These are phyloP conservation scores for Siniperca knerii DNA, from an alignment of 2,113 vertebrate species.

Conservation along the genomic window DNA sequence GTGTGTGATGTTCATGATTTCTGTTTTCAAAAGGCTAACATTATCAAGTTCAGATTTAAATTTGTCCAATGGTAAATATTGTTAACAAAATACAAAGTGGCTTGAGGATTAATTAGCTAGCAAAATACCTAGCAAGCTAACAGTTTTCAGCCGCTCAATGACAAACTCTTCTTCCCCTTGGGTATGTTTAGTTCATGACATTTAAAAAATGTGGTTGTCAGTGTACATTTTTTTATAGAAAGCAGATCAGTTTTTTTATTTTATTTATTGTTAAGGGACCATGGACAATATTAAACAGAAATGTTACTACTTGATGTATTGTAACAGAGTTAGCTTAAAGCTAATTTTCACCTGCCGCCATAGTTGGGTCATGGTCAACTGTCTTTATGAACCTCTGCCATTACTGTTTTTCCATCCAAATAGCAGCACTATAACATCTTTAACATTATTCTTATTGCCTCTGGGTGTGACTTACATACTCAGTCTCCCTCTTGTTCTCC, in stretches of 20 bases:
- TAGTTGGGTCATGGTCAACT: not conserved
- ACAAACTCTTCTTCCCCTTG: no score
- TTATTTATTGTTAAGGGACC: not conserved
- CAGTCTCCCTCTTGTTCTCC: conserved; percentile 91
- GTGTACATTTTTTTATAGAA: not conserved
- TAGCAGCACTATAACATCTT: not conserved
- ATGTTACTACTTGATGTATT: not conserved
- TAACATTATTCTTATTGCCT: not conserved
- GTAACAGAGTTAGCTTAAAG: not conserved
- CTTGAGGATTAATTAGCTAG: not conserved
- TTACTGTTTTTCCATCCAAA: not conserved
- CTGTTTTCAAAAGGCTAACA: not conserved
- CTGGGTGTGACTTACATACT: conserved; percentile 90
- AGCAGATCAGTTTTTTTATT: not conserved
- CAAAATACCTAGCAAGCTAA: not conserved
- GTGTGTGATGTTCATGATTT: not conserved
- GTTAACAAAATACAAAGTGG: not conserved
- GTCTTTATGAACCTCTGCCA: not conserved
- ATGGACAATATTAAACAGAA: not conserved
- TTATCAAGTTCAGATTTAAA: not conserved
- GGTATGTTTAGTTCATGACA: not conserved
- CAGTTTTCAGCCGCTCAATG: no score
- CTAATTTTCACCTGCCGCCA: not conserved
- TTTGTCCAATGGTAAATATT: not conserved
- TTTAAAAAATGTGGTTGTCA: not conserved